Evolutionary conservation across 2,797 vertebrate species (phyloP), one percentile per base, ranked within the genome.

Genomic region (Melanotaenia pygmaea): DNA sequence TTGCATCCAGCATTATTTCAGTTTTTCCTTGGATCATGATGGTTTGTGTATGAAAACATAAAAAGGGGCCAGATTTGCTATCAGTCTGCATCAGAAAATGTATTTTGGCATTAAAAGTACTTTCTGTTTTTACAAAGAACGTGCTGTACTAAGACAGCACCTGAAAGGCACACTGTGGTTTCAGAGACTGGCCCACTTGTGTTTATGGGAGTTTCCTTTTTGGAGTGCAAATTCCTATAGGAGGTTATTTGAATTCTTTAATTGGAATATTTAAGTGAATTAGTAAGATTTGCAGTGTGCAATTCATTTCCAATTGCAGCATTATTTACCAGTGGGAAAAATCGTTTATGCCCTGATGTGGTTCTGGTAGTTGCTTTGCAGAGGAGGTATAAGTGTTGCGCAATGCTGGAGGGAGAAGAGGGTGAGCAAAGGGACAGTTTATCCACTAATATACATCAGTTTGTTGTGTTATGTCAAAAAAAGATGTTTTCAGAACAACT

Each of bases 1-100:
- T 73, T 68, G 56, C 30, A 43, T 62, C 72, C 82, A 74, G 43
- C 28, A 47, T 50, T 56, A 24, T 80, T 87, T 77, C 35, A 60
- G 51, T 85, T 56, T 47, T 64, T 70, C 11, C 59, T 67, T 47
- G 32, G 9, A 59, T 8, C 65, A n/a, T 72, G 64, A 77, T 74
- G 40, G 74, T 81, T 78, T 26, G 43, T 37, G 32, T 63, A 43
- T 26, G 35, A 70, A 80, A 59, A 61, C n/a, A 2, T 4, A 47
- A 24, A 56, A 63, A 32, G 37, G 43, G 20, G n/a, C 20, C 16
- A 59, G 3, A 65, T 24, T 58, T 66, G n/a, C 45, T 8, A 47
- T 47, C 45, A 45, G 6, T 18, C 16, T n/a, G 45, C 20, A 12
- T 34, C 2, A 9, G 28, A 24, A 80, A 61, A 13, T 38, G 45